Evolutionary conservation across 23 tunicate species (phyloP).

Genomic region (Trididemnum clinides): DNA sequence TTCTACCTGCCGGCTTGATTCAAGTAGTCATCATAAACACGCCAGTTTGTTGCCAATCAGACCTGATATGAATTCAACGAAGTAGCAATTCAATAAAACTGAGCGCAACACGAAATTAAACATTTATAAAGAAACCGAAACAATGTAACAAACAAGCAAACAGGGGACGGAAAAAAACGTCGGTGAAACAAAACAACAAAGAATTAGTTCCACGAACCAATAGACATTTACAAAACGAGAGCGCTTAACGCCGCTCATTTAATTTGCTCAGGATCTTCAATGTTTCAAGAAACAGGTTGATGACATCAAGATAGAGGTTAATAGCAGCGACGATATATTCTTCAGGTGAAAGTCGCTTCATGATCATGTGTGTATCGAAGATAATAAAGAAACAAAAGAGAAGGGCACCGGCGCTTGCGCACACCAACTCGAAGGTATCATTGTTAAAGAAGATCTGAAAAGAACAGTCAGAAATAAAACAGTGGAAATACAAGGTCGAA

Average conservation of each 20-base stretch:
- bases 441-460: constrained; percentile 64
- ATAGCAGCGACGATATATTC: constrained; percentile 89
- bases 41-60: too few species aligned
- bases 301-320: constrained; percentile 92
- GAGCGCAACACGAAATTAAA: too few species aligned
- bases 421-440: constrained; percentile 71
- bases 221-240: background rate
- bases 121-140: too few species aligned
- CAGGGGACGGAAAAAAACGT: too few species aligned
- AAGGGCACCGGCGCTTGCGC: constrained; percentile 81
- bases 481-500: too few species aligned
- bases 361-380: constrained; percentile 91
- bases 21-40: too few species aligned
- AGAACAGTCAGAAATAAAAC: too few species aligned
- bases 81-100: too few species aligned
- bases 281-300: constrained; percentile 91
- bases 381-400: constrained; percentile 93
- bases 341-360: constrained; percentile 81
- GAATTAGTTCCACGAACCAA: background rate
- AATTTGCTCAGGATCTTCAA: constrained; percentile 65
- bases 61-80: too few species aligned
- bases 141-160: too few species aligned
- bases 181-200: too few species aligned
- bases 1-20: too few species aligned
- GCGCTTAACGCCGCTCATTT: constrained; percentile 33